Conservation (phyloP, 2,113 vertebrate genomes). For the Rhizomys pruinosus region DNA sequence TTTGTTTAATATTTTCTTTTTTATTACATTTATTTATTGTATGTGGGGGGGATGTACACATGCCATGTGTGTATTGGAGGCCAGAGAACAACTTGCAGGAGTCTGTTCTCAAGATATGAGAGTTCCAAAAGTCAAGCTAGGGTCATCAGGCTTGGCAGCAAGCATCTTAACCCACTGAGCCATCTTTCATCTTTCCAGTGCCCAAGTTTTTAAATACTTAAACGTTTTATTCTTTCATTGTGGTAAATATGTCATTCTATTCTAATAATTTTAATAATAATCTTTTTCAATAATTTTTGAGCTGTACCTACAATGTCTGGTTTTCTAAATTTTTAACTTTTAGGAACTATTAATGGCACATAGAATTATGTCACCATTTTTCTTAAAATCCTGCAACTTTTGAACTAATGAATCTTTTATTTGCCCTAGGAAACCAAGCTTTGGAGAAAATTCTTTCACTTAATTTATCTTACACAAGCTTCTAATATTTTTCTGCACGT, state of each 20-base stretch:
- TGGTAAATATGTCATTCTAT: not conserved
- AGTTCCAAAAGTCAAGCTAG: no score
- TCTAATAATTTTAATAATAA: not conserved
- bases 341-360: not conserved
- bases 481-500: not conserved
- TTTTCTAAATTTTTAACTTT: not conserved
- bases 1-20: not conserved
- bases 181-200: not conserved
- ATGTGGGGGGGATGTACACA: no score
- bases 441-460: not conserved
- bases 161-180: no score
- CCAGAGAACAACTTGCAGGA: not conserved
- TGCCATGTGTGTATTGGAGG: no score
- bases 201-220: not conserved
- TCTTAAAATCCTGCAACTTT: constrained; percentile 1
- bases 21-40: not conserved
- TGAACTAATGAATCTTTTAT: not conserved
- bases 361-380: not conserved
- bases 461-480: not conserved
- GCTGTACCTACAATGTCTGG: not conserved
- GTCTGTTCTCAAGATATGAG: not conserved
- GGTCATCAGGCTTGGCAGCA: no score
- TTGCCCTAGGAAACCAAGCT: constrained; percentile 18
- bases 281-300: not conserved
- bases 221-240: not conserved